Evolutionary conservation across 1,140 invertebrate species (phyloP), one percentile per base, ranked within the genome.

Genomic region (Danaus plexippus): DNA sequence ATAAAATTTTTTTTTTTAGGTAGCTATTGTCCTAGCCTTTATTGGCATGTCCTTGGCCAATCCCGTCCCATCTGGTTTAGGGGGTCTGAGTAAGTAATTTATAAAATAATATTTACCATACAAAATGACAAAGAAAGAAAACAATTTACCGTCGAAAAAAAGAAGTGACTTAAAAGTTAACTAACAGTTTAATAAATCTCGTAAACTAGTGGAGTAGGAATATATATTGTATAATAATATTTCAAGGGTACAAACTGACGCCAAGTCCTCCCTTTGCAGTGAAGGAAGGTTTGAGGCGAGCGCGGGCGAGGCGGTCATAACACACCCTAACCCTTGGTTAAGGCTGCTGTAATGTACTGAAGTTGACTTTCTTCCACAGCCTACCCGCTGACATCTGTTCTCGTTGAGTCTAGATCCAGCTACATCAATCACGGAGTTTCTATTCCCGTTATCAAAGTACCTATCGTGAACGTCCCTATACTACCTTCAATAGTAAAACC

Each of bases 11-110:
- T 60, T 41, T 56, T 71, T 66, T 9, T 75, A 83, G 80, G 75
- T 80, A 52, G 80, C 80, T 52, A 75, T 83, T 40, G 76, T 83
- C n/a, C 73, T 83, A 18, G 80, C 76, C 43, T 54, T 83, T n/a
- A 73, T 83, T 51, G 76, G 77, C 61, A 59, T 78, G 54, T 73
- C 67, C 46, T 51, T 73, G 9, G 66, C 77, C 51, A 71, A 75
- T 45, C 77, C 80, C 13, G 61, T 77, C 44, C 66, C 67, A n/a
- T 64, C 66, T 45, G 72, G 73, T 18, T 49, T 71, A 43, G 66
- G 71, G 50, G 70, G 71, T 46, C 59, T 73, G 60, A 74, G 77
- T 81, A 75, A 74, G 41, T 66, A 55, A 9, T 44, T 32, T 32
- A 32, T 32, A 6, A 7, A 15, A 15, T 15, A 15, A 32, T 32